Evolutionary conservation across 2,797 vertebrate genomes (phyloP), one percentile per base, ranked within the genome.

Genomic region (Anableps anableps): DNA sequence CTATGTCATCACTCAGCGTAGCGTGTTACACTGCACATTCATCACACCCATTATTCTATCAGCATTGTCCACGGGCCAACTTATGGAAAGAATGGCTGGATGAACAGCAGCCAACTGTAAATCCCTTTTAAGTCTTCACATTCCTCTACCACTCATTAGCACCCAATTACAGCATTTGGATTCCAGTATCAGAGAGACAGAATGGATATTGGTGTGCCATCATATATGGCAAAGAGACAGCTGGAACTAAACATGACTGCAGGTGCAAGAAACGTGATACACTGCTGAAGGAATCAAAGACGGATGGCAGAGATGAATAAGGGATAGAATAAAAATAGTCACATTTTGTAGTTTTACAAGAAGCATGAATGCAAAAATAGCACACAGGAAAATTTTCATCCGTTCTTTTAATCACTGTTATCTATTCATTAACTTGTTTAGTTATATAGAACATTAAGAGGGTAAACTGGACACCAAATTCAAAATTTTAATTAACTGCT

Each of bases 161-260:
- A 91, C 90, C 85, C 81, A 87, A 91, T 94, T 95, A 92, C 80
- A 85, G 90, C 83, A 86, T 90, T 88, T 83, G 86, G 81, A 79
- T 87, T 80, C 41, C 82, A 70, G 76, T 80, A 85, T 78, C 82
- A 78, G 55, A 77, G 70, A 68, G 64, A 70, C 38, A 26, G 51
- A 72, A 77, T 43, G 60, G 16, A n/a, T 19, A 76, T 55, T 60
- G 78, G 72, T 45, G 80, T 47, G 41, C 5, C 26, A 80, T 78
- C 19, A 72, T 85, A 70, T 70, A 78, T 77, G 83, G 34, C 58
- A 79, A 0, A 72, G 34, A 74, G 77, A 79, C 72, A 85, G 83
- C 73, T 88, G 83, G 80, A 68, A 80, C 72, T 77, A 31, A 29
- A 62, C 50, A 41, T 7, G 21, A 62, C 74, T 74, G 66, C 85